Conservation (phyloP, 2,797 vertebrate genomes). For the Poeciliopsis presidionis region DNA sequence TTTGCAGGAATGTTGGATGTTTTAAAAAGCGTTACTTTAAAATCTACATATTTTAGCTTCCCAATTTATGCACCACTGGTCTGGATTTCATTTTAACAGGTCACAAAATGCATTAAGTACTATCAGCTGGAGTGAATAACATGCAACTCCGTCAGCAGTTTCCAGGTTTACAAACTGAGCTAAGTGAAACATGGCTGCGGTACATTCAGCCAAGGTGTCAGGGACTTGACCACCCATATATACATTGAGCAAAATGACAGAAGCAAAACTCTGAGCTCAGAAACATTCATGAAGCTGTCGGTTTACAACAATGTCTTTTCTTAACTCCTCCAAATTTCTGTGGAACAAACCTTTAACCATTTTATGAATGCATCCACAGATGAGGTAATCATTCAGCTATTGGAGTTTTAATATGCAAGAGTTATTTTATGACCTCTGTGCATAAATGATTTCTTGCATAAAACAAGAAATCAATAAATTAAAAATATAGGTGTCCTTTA, state of each 20-base stretch:
- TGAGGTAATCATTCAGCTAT: background rate
- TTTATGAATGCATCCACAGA: background rate
- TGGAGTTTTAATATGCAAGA: background rate
- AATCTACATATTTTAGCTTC: constrained; percentile 73
- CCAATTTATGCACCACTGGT: constrained; percentile 64
- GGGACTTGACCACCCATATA: constrained; percentile 63
- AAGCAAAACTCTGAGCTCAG: constrained; percentile 66
- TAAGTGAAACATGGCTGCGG: constrained; percentile 56
- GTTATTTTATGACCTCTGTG: background rate
- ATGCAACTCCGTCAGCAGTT: constrained; percentile 37
- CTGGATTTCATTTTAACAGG: constrained; percentile 69
- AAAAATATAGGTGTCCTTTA: background rate
- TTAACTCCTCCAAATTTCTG: constrained; percentile 15
- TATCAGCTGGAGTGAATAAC: constrained; percentile 51
- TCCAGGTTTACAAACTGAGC: constrained; percentile 56
- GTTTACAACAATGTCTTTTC: constrained; percentile 30
- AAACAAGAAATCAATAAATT: background rate
- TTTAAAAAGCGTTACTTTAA: constrained; percentile 67
- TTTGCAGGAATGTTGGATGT: constrained; percentile 67
- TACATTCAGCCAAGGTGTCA: constrained; percentile 61
- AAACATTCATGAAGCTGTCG: constrained; percentile 45
- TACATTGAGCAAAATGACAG: constrained; percentile 44
- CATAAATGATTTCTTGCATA: too few relatives aligned
- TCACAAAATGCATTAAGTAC: constrained; percentile 55
- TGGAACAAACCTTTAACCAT: background rate